These are phyloP conservation scores for Labrus mixtus DNA, from an alignment of 2,113 vertebrate genomes.

Conservation along the genomic window DNA sequence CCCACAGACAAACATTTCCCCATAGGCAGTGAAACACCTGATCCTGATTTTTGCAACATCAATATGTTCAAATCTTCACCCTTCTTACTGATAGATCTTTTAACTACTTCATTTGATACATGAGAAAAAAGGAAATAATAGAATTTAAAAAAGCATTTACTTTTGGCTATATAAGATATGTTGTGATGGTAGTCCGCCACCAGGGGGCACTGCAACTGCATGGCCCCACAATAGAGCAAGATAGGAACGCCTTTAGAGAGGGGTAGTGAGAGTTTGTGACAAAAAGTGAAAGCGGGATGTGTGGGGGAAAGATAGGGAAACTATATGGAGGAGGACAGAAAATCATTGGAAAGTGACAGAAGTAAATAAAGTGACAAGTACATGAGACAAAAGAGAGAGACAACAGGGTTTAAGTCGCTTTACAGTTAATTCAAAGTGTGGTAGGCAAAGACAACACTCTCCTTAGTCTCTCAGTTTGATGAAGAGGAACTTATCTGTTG, in stretches of 20 bases:
- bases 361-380: slow-evolving; percentile 13
- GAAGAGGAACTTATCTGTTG: neutral
- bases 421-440: neutral
- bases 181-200: slow-evolving; percentile 78
- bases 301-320: slow-evolving; percentile 18
- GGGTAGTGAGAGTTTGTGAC: slow-evolving; percentile 41
- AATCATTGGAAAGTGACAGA: slow-evolving; percentile 26
- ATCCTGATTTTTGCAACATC: neutral
- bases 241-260: neutral
- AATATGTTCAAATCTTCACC: neutral
- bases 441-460: neutral
- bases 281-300: slow-evolving; percentile 48
- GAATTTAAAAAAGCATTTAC: neutral
- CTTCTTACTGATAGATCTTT: neutral
- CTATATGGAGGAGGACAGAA: slow-evolving; percentile 9
- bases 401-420: neutral
- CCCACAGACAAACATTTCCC: neutral
- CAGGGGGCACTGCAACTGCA: slow-evolving; percentile 98
- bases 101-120: neutral
- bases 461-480: neutral
- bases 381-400: neutral
- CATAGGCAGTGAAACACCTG: neutral
- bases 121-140: neutral
- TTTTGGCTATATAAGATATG: neutral
- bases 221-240: slow-evolving; percentile 63